Base-by-base conservation (phyloP, 2,113 vertebrate genomes). In the Agelaius phoeniceus region DNA sequence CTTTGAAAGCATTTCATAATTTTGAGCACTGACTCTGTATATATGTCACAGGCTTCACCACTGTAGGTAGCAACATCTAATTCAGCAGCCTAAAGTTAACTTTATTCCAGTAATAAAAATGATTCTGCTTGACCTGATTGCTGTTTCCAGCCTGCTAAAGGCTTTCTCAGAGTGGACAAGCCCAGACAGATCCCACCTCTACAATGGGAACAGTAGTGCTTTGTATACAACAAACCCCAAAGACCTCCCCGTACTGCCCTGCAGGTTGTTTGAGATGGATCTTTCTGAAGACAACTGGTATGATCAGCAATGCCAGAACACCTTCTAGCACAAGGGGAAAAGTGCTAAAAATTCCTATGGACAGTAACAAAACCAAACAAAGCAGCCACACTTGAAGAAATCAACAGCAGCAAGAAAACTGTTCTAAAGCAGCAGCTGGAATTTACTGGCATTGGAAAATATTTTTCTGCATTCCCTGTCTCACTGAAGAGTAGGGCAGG, bases 201-300 rank as follows among this genome's bases (percentile, higher is more conserved):
- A 61, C 84, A 90, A 96, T 86, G 63, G 39, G 52, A 90, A 87
- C 78, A 83, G 72, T 21, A 71, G 39, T 86, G 90, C 85, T 93
- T 93, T 93, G 78, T 71, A 80, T 28, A 80, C n/a, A 89, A 65
- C 35, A 91, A 69, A n/a, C 26, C 30, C 91, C 51, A 20, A 46
- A 91, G 63, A 55, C 27, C 72, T 93, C 75, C 81, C 82, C 28
- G 43, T 43, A 37, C 21, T 74, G 57, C 78, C 48, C 35, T 59
- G 44, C 49, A 87, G 66, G 44, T 83, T 90, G 48, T 67, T 63
- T 3, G 2, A 74, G 55, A 83, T 37, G 58, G 57, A 48, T 59
- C 14, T 24, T 74, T 80, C 54, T 89, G 39, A 80, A 77, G 35
- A 83, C 46, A 85, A 71, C 43, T 62, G 41, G 52, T 67, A 48